Conservation (phyloP, 2,113 vertebrate genomes). For the Triplophysa dalaica region DNA sequence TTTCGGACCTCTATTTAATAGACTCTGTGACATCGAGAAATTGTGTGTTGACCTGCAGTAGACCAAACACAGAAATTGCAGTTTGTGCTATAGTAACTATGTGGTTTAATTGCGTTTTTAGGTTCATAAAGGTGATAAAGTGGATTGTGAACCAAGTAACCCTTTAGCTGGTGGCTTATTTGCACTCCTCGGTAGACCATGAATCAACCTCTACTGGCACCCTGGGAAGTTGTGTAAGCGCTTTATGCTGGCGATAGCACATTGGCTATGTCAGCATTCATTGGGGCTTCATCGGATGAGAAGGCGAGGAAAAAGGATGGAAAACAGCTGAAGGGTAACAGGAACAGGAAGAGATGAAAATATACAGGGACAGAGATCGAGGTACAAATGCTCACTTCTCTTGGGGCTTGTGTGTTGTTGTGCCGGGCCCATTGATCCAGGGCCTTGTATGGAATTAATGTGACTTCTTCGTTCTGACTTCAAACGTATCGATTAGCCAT, state of each 20-base stretch:
- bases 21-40: background rate
- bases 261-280: slow-evolving; percentile 18
- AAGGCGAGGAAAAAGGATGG: slow-evolving; percentile 17
- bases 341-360: slow-evolving; percentile 22
- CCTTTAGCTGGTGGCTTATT: background rate
- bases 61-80: background rate
- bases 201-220: slow-evolving; percentile 5
- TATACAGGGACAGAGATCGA: slow-evolving; percentile 6
- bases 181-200: slow-evolving; percentile 11
- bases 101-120: slow-evolving; percentile 8
- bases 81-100: background rate
- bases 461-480: slow-evolving; percentile 18
- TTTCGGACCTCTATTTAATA: background rate
- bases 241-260: slow-evolving; percentile 17
- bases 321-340: slow-evolving; percentile 29
- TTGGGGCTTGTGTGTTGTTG: background rate
- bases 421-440: slow-evolving; percentile 15
- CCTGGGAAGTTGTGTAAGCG: slow-evolving; percentile 13
- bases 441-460: slow-evolving; percentile 22
- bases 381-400: slow-evolving; percentile 1
- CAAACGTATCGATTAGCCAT: slow-evolving; percentile 24
- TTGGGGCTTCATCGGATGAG: slow-evolving; percentile 18
- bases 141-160: slow-evolving; percentile 16
- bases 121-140: slow-evolving; percentile 4
- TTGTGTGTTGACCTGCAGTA: background rate